Evolutionary conservation across 53 echinoderm and acorn worm genomes (phyloP).

Genomic region (Arbacia lixula): DNA sequence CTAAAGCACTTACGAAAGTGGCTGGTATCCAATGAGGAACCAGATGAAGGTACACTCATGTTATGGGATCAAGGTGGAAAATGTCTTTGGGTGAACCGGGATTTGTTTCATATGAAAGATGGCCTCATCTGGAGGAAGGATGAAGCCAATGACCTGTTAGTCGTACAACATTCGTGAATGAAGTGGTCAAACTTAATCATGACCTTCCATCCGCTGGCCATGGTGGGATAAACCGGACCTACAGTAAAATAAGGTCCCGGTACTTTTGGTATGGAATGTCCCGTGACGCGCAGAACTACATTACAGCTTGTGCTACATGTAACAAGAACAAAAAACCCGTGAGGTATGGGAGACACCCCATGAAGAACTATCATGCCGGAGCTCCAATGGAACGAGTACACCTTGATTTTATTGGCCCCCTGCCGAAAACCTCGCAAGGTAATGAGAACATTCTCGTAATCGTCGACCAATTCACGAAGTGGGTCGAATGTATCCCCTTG

Average conservation of each 20-base stretch:
- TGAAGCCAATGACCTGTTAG: background rate
- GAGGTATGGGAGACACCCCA: constrained; percentile 16
- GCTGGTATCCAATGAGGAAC: too few species aligned
- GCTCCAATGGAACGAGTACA: constrained; percentile 73
- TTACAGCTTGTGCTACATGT: constrained; percentile 46
- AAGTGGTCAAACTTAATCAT: constrained; percentile 65
- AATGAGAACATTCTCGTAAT: constrained; percentile 69
- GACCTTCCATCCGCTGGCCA: constrained; percentile 69
- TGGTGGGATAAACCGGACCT: constrained; percentile 58
- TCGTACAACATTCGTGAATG: too few species aligned
- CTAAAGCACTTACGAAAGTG: too few species aligned
- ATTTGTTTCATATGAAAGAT: constrained; percentile 37
- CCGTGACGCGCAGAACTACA: constrained; percentile 21
- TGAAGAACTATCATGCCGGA: constrained; percentile 58
- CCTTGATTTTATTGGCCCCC: constrained; percentile 62
- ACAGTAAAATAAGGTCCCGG: constrained; percentile 35
- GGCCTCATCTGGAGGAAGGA: constrained; percentile 44
- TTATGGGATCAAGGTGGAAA: constrained; percentile 46
- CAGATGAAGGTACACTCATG: constrained; percentile 43
- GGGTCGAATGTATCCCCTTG: constrained; percentile 8
- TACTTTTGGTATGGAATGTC: constrained; percentile 66
- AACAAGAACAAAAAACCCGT: constrained; percentile 58
- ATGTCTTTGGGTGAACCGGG: constrained; percentile 56
- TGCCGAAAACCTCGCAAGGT: constrained; percentile 57
- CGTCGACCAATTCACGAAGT: constrained; percentile 70